Conservation (phyloP, 2,113 vertebrate species). For the Xiphias gladius region DNA sequence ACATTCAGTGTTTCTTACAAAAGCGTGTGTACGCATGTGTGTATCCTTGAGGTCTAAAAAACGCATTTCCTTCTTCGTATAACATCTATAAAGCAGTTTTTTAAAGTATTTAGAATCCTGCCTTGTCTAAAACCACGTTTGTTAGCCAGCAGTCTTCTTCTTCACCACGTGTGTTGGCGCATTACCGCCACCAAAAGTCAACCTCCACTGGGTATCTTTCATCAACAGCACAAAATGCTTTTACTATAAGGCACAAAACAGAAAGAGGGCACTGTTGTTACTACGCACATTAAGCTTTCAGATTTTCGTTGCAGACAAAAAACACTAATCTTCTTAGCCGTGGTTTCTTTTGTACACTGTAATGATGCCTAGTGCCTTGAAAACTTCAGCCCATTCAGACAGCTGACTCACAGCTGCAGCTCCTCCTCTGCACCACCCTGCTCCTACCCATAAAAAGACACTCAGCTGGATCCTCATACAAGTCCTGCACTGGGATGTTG, state of each 20-base stretch:
- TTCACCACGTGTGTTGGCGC: too few species aligned
- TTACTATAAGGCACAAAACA: not conserved
- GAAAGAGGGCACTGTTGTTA: too few species aligned
- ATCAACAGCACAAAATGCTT: not conserved
- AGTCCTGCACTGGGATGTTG: not conserved
- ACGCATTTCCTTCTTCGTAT: too few species aligned
- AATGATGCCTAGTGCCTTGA: constrained; percentile 26
- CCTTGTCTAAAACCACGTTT: not conserved
- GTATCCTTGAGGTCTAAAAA: not conserved
- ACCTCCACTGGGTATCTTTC: not conserved
- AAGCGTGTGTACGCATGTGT: not conserved
- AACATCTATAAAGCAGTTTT: not conserved
- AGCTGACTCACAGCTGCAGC: constrained; percentile 67
- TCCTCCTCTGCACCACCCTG: constrained; percentile 45
- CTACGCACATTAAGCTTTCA: not conserved
- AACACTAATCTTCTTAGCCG: not conserved
- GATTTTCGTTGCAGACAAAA: not conserved
- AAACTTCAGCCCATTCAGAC: constrained; percentile 22
- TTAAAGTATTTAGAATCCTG: not conserved
- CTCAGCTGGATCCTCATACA: constrained; percentile 10
- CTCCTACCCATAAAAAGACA: not conserved
- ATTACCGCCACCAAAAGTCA: too few species aligned
- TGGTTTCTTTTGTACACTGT: constrained; percentile 21
- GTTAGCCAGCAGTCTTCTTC: too few species aligned
- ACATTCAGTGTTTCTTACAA: not conserved